Evolutionary conservation across 1,140 invertebrate genomes (phyloP), one percentile per base, ranked within the genome.

Genomic region (Drosophila willistoni): DNA sequence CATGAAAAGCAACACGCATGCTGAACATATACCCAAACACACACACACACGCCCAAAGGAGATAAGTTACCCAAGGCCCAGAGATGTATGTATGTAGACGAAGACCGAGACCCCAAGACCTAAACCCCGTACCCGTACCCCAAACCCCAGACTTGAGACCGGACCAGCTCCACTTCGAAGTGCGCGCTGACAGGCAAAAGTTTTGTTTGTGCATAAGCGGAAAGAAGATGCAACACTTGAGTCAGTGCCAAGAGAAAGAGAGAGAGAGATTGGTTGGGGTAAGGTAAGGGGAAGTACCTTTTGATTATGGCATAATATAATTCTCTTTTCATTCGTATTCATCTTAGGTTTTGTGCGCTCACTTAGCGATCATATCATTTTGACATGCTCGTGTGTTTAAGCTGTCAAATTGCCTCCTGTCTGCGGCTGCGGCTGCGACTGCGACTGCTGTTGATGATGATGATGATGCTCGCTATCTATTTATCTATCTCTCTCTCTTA

Each of bases 351-450:
- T 68, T 85, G 77, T 81, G 80, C 75, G 84, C 84, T 84, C 84
- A 80, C 84, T 89, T 89, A 84, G 84, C 84, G 84, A 89, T 89
- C 84, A 89, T 89, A 89, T 89, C 84, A 89, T 89, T 89, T 89
- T 89, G 84, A 89, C 84, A 84, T 80, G 81, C 84, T 81, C 84
- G 84, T 89, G 84, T 89, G 84, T 87, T 87, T 87, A 87, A 87
- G 84, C 84, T 87, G 84, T 87, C 84, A 87, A 89, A 87, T 87
- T 87, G 84, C 84, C 84, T 86, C 79, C 83, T 87, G 82, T 87
- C 83, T 79, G 73, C 82, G 72, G 76, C 36, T 39, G 36, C 76
- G 77, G 60, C 71, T 70, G 67, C 69, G 69, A 68, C 73, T 55
- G 71, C 70, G 55, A 60, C 70, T 71, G 64, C 71, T 54, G 66